Evolutionary conservation across 1,140 invertebrate genomes (phyloP), one percentile per base, ranked within the genome.

Genomic region (Calliopsis andreniformis): DNA sequence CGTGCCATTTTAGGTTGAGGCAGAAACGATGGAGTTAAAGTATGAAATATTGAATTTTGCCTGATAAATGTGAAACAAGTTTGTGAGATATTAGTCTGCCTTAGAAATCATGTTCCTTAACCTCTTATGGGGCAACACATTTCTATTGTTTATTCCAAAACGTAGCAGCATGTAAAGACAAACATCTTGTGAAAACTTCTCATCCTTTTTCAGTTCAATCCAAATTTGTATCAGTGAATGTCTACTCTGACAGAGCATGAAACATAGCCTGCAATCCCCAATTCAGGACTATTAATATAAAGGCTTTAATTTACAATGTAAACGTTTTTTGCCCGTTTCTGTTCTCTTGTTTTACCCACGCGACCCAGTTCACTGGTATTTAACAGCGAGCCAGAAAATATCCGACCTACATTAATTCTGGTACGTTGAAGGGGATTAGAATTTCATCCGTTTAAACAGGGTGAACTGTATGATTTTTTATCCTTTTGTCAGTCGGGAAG

Each of bases 351-450:
- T n/a, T 25, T 39, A 20, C 28, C 25, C 10, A 39, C 25, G 12
- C 35, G 42, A 47, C 16, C 55, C 6, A 18, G 7, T 59, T 70
- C n/a, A 0, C 4, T 43, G 28, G 25, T 16, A 12, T 69, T 32
- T 23, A 30, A 32, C 16, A 18, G 14, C 2, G 4, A 2, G 6
- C 3, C 53, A 6, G 20, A 20, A 12, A 58, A 32, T 16, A 45
- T 25, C n/a, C 35, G 25, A 42, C 25, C 32, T 30, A 58, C 39
- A 58, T 58, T 69, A 43, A 69, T 58, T 67, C 64, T n/a, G 47
- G 32, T 28, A 53, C 51, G 23, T 55, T n/a, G 16, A 70, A 70
- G 3, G 39, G 10, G 39, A 70, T 70, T 70, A 47, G 25, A 18
- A 30, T 69, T 58, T 43, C 25, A 12, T 12, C 14, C n/a, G 16